Evolutionary conservation across 2,113 vertebrate species (phyloP).

Genomic region (Misgurnus mizolepis): DNA sequence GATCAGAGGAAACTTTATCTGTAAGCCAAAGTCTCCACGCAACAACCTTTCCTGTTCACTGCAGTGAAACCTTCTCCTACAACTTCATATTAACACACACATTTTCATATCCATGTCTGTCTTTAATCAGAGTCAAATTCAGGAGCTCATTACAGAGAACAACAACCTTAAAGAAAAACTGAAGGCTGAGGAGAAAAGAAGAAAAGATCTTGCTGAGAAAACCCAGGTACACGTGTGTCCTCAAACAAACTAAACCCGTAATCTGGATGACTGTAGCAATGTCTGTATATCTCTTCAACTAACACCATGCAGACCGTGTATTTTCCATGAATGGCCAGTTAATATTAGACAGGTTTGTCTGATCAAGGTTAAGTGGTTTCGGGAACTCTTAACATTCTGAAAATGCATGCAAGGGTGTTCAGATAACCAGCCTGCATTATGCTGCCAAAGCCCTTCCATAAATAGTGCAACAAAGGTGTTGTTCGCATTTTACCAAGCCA

Average conservation of each 20-base stretch:
- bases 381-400: conserved; percentile 31
- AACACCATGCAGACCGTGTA: background rate
- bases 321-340: conserved; percentile 44
- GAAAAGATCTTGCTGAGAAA: conserved; percentile 82
- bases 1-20: conserved; percentile 80
- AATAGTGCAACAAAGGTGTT: conserved; percentile 17
- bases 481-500: background rate
- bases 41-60: background rate
- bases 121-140: conserved; percentile 78
- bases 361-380: conserved; percentile 51
- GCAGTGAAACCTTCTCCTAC: background rate
- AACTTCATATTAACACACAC: background rate
- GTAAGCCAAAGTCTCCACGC: conserved; percentile 62
- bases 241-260: background rate
- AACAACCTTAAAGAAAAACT: conserved; percentile 82
- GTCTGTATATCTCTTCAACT: background rate
- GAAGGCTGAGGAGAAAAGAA: conserved; percentile 82
- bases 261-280: too few relatives aligned
- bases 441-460: conserved; percentile 25
- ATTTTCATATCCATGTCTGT: background rate
- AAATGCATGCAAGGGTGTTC: conserved; percentile 47
- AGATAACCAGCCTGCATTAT: conserved; percentile 39
- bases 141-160: conserved; percentile 80
- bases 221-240: conserved; percentile 70
- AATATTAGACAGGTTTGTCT: conserved; percentile 41